Percentiles rank a stretch among this genome's conserved stretches.
These are phyloP conservation scores for Pygmarrhopalites habei DNA, from an alignment of 1,140 invertebrate genomes.

Conservation along the genomic window DNA sequence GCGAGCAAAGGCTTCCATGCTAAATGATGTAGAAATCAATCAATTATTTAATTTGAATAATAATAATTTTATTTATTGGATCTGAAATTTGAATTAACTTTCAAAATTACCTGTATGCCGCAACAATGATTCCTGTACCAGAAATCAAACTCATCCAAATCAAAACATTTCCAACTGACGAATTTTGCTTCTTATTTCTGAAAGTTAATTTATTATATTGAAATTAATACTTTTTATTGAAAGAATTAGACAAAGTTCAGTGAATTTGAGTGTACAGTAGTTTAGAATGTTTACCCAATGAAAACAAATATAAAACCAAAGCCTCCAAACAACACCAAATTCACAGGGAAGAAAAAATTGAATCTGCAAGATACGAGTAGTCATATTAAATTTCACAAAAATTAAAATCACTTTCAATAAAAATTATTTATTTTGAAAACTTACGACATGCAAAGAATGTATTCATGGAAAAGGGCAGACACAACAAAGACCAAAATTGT, in stretches of 20 bases:
- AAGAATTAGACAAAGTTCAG: no score
- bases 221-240: no score
- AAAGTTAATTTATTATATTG: no score
- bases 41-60: conserved; percentile 3
- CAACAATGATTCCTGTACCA: conserved; percentile 67
- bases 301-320: conserved; percentile 55
- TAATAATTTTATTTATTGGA: conserved; percentile 29
- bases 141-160: conserved; percentile 70
- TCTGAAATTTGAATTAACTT: conserved; percentile 67
- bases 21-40: conserved; percentile 6
- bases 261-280: no score
- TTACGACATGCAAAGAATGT: conserved; percentile 65
- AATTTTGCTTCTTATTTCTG: conserved; percentile 47
- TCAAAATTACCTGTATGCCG: conserved; percentile 79
- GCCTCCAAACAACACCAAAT: conserved; percentile 62
- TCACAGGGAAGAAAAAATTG: conserved; percentile 76
- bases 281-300: no score
- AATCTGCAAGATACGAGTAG: no score
- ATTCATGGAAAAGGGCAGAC: conserved; percentile 73
- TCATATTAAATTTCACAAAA: no score
- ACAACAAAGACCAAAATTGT: conserved; percentile 53
- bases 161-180: conserved; percentile 61
- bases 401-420: no score
- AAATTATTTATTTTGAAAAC: no score
- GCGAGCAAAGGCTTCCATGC: background rate